These are phyloP conservation scores for Globicephala melas DNA, from an alignment of 2,113 vertebrate genomes.

Conservation along the genomic window DNA sequence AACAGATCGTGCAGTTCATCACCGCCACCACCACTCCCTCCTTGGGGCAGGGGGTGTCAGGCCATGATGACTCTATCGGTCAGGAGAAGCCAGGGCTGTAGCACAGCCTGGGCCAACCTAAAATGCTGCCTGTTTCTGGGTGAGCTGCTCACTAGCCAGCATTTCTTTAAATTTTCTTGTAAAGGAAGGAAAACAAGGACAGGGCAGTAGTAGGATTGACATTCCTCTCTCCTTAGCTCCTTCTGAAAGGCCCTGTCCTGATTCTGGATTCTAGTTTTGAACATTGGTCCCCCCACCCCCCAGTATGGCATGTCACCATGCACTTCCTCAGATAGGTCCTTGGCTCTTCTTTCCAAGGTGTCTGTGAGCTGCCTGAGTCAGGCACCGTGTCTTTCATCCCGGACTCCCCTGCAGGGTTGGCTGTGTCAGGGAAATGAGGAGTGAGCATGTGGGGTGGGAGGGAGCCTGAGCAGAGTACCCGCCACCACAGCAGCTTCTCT, in stretches of 20 bases:
- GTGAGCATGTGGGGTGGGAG: not conserved
- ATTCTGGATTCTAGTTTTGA: not conserved
- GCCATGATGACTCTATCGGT: not conserved
- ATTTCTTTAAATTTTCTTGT: not conserved
- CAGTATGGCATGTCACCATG: not conserved
- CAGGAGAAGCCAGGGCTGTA: not conserved
- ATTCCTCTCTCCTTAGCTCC: not conserved
- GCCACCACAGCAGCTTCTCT: not conserved
- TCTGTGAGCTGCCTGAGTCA: not conserved
- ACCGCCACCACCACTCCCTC: not conserved
- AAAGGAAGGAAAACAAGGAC: not conserved
- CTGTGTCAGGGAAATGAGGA: not conserved
- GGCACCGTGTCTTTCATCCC: not conserved
- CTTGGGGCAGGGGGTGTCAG: not conserved
- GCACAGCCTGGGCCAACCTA: not conserved
- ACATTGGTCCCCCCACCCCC: not conserved
- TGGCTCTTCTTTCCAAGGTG: not conserved
- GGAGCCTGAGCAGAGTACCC: not conserved
- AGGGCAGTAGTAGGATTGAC: not conserved
- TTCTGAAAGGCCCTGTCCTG: not conserved
- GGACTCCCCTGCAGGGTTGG: not conserved
- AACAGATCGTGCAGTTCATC: not conserved
- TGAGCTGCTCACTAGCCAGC: not conserved
- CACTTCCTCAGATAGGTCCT: not conserved
- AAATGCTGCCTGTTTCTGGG: not conserved